Conservation (phyloP, 2,888 invertebrate genomes). For the Slavum lentiscoides region DNA sequence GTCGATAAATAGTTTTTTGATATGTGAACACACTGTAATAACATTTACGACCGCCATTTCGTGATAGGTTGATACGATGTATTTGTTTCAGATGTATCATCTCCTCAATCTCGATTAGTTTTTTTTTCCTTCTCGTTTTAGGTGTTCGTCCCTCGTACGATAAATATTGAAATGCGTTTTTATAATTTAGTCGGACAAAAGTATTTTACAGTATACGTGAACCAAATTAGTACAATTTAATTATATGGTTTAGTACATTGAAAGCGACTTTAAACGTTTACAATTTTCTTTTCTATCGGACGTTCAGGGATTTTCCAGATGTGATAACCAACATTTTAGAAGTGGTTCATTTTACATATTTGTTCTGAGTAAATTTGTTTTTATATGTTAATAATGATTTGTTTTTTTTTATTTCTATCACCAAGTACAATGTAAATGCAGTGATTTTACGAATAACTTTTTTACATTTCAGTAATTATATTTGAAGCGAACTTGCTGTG, state of each 20-base stretch:
- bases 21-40: constrained; percentile 40
- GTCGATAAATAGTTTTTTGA: neutral
- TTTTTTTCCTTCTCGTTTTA: neutral
- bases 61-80: constrained; percentile 45
- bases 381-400: neutral
- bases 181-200: neutral
- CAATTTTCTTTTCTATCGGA: constrained; percentile 23
- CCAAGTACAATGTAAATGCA: neutral
- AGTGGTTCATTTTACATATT: constrained; percentile 25
- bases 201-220: neutral
- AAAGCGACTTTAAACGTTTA: neutral
- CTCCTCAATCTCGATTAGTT: neutral
- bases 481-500: constrained; percentile 57
- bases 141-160: neutral
- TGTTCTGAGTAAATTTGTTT: constrained; percentile 14
- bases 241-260: neutral
- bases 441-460: constrained; percentile 7
- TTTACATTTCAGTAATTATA: constrained; percentile 6
- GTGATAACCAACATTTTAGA: constrained; percentile 39
- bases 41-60: constrained; percentile 47
- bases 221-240: neutral
- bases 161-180: neutral
- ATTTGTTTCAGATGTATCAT: constrained; percentile 16
- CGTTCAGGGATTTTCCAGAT: constrained; percentile 42
- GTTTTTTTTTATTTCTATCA: neutral